Percentiles rank a stretch among this genome's conserved stretches.
Evolutionary conservation across 2,113 vertebrate species (phyloP).

Genomic region (Crotophaga sulcirostris): DNA sequence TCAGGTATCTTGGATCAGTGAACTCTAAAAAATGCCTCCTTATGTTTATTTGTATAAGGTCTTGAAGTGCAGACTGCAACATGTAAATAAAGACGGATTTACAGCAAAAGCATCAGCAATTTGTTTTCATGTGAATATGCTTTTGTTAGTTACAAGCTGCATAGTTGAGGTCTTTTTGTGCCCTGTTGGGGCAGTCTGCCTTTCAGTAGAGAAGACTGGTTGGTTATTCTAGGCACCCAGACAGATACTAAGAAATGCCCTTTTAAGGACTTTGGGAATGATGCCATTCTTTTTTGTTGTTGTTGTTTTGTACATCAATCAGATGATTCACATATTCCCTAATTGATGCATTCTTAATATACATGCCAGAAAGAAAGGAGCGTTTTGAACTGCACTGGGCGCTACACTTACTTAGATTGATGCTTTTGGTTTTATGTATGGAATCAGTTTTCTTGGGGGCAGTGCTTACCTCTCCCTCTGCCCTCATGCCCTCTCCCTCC

Average conservation of each 20-base stretch:
- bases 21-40: conserved; percentile 42
- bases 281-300: background rate
- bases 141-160: background rate
- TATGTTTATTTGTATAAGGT: conserved; percentile 61
- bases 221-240: conserved; percentile 45
- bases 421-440: background rate
- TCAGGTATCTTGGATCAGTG: conserved; percentile 51
- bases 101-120: background rate
- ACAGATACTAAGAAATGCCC: conserved; percentile 35
- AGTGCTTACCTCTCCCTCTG: background rate
- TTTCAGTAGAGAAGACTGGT: conserved; percentile 27
- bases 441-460: background rate
- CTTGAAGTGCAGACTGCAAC: conserved; percentile 47
- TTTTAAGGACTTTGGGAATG: conserved; percentile 61
- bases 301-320: background rate
- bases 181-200: background rate
- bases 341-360: background rate
- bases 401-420: background rate
- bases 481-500: too few species aligned
- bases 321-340: conserved; percentile 36
- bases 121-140: background rate
- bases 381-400: background rate
- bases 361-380: background rate
- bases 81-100: conserved; percentile 40
- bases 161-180: background rate